Base-by-base conservation (phyloP, 2,113 vertebrate genomes). In the Strigops habroptila region DNA sequence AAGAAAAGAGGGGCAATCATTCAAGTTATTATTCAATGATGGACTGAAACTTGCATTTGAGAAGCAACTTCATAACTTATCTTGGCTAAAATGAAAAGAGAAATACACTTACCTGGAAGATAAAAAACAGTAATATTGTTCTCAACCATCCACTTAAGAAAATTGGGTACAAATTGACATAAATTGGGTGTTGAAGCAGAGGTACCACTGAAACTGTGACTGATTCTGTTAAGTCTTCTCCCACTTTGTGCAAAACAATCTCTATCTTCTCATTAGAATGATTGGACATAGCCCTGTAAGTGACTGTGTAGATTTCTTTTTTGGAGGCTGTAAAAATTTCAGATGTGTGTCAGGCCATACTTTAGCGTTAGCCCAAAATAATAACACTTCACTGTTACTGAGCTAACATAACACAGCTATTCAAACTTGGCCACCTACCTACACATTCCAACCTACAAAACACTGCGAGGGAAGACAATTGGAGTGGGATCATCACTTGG, bases 131-230 rank as follows among this genome's bases (percentile, higher is more conserved):
- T 51, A 57, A 85, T 94, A 48, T 71, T 86, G 30, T 73, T 90
- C 90, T 90, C 67, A 85, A 79, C 75, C 67, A 65, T 79, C 75
- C 88, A 62, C 82, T 93, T 94, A 90, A 18, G 85, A 85, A 91
- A 97, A 90, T 69, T 52, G 3, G 30, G 18, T 87, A 62, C 57
- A 82, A 82, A 92, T 71, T 81, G 77, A 89, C 35, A 43, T n/a
- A 84, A 87, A 95, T 57, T 37, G 53, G 79, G 46, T 80, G 73
- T 82, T 94, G 92, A 82, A 96, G 39, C 39, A 65, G 52, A 80
- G 49, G 53, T 46, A n/a, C 37, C 27, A 33, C 57, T 87, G 73
- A 90, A 87, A 64, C 18, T 44, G 70, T 87, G 65, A 57, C 74
- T 68, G 82, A 62, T 93, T 87, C 52, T 90, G 24, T 89, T 91